Evolutionary conservation across 2,113 vertebrate species (phyloP).

Genomic region (Ptychochromis oligacanthus): DNA sequence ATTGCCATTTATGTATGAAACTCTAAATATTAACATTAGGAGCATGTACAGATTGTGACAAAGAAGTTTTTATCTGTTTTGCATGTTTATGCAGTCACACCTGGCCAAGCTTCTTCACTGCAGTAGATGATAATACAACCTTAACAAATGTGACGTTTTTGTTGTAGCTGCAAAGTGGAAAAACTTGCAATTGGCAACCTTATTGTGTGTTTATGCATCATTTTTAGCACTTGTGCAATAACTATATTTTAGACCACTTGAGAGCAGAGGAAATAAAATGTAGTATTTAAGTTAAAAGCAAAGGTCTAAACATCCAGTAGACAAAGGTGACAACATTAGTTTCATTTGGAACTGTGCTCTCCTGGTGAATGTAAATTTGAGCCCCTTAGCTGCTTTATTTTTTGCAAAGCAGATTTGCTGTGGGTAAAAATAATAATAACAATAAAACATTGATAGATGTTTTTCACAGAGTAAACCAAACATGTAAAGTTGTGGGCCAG

Average conservation of each 20-base stretch:
- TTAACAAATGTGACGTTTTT: background rate
- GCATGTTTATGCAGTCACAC: background rate
- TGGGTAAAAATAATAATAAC: background rate
- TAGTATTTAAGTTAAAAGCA: background rate
- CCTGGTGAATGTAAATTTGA: no score
- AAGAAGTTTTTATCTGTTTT: background rate
- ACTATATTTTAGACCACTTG: no score
- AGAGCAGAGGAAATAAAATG: background rate
- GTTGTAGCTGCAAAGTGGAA: background rate
- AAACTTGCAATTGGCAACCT: background rate
- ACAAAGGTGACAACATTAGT: background rate
- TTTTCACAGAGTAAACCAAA: no score
- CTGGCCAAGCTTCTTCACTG: background rate
- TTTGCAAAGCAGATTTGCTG: background rate
- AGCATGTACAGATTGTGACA: background rate
- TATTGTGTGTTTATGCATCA: background rate
- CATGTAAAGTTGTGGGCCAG: no score
- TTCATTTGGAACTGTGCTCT: background rate
- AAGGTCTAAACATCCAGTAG: background rate
- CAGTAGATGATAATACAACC: background rate
- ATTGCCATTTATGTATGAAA: background rate
- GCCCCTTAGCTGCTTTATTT: background rate
- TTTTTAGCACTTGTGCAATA: background rate
- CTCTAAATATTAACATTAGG: background rate
- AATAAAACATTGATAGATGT: background rate